Evolutionary conservation across 2,113 vertebrate genomes (phyloP), one percentile per base, ranked within the genome.

Genomic region (Clinocottus analis): DNA sequence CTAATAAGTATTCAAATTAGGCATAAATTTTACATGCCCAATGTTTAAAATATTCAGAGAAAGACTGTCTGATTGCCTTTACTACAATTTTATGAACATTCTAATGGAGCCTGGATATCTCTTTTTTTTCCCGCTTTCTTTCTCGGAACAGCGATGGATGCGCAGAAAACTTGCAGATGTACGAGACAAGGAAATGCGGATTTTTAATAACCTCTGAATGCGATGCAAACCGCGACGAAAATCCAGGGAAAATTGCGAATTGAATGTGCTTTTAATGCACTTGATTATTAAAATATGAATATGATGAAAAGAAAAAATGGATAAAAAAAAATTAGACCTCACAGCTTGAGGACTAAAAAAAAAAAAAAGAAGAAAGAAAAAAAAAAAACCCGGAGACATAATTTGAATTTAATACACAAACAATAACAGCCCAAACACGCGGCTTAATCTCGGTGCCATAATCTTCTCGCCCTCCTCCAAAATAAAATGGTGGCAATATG

Each of bases 1-100:
- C 96, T 97, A 98, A 98, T 98, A 97, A 98, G 95, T 98, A 98
- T 99, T 99, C 96, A 98, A 98, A 99, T 99, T 96, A 98, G 96
- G 95, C 96, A 99, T 98, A 97, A 97, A 99, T 99, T 99, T 98
- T 99, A 97, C 96, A 99, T 98, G 97, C 92, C 95, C 94, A 92
- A 95, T 97, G 95, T 97, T 98, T 98, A 97, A 99, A 99, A 98
- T 98, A 98, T 99, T 98, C 97, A 98, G 96, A 96, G 96, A 97
- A 98, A 95, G 95, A 95, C 93, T 93, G 95, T 92, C 95, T 97
- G 96, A 98, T 97, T 97, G 96, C 96, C 94, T 95, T 97, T 97
- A 96, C 95, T 96, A 95, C 92, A 64, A 91, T 96, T 97, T 96
- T 96, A 97, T 94, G 96, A 98, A 97, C 96, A 98, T 97, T 96